Evolutionary conservation across 2,797 vertebrate genomes (phyloP).

Genomic region (Cryptoprocta ferox): DNA sequence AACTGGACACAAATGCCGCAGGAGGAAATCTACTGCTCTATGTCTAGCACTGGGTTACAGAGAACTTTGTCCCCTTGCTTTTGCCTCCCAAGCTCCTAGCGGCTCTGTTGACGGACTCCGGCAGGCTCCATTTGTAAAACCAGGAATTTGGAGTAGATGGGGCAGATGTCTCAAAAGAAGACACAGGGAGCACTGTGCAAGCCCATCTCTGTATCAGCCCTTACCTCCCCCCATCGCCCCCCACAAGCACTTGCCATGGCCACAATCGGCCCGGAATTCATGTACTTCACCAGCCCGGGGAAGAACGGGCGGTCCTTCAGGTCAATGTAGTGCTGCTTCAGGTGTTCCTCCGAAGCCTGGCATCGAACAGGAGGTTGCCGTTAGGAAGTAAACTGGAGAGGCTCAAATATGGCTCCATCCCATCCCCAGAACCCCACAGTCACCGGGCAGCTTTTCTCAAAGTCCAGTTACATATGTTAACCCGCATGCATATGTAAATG

Average conservation of each 20-base stretch:
- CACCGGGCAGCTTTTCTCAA: background rate
- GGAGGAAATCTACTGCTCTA: background rate
- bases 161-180: background rate
- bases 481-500: background rate
- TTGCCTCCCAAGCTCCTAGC: background rate
- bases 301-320: slow-evolving; percentile 94
- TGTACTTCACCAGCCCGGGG: slow-evolving; percentile 91
- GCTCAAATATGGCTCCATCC: background rate
- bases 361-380: background rate
- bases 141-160: background rate
- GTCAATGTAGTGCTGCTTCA: slow-evolving; percentile 93
- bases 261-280: slow-evolving; percentile 94
- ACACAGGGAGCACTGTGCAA: background rate
- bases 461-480: background rate
- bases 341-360: slow-evolving; percentile 92
- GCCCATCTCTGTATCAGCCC: background rate
- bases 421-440: background rate
- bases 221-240: background rate
- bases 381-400: background rate
- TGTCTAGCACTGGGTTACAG: background rate
- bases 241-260: slow-evolving; percentile 91
- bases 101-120: background rate
- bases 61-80: background rate
- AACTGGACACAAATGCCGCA: background rate
- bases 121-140: background rate